phyloP scores from a whole-genome alignment of 1,140 invertebrate species.

The Drosophila insularis region DNA sequence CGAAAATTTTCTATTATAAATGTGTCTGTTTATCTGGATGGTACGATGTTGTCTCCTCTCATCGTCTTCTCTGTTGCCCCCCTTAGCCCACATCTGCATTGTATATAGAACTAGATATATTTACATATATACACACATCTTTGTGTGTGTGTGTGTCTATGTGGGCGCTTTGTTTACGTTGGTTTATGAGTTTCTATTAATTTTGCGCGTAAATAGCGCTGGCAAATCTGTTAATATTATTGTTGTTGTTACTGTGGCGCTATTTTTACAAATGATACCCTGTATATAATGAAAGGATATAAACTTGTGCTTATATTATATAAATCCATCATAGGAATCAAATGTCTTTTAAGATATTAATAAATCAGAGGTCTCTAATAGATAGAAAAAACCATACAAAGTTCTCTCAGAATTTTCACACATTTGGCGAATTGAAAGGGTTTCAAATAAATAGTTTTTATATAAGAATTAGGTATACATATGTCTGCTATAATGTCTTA shows the following conservation, averaged over 20 bases:
- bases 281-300: too few relatives aligned
- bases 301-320: too few relatives aligned
- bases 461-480: too few relatives aligned
- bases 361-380: too few relatives aligned
- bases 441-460: too few relatives aligned
- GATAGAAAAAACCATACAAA: too few relatives aligned
- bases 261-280: slow-evolving; percentile 8
- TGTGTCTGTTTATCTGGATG: slow-evolving; percentile 77
- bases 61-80: not conserved
- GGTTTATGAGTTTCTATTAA: slow-evolving; percentile 77
- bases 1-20: slow-evolving; percentile 77
- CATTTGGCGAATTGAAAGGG: too few relatives aligned
- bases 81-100: not conserved
- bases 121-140: not conserved
- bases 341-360: too few relatives aligned
- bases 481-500: too few relatives aligned
- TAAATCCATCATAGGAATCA: too few relatives aligned
- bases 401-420: too few relatives aligned
- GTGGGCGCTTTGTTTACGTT: slow-evolving; percentile 60
- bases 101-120: not conserved
- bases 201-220: slow-evolving; percentile 64
- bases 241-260: not conserved
- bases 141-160: not conserved
- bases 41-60: slow-evolving; percentile 57
- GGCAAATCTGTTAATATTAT: slow-evolving; percentile 11